Conservation (phyloP, 2,113 vertebrate species). For the Thryonomys swinderianus region DNA sequence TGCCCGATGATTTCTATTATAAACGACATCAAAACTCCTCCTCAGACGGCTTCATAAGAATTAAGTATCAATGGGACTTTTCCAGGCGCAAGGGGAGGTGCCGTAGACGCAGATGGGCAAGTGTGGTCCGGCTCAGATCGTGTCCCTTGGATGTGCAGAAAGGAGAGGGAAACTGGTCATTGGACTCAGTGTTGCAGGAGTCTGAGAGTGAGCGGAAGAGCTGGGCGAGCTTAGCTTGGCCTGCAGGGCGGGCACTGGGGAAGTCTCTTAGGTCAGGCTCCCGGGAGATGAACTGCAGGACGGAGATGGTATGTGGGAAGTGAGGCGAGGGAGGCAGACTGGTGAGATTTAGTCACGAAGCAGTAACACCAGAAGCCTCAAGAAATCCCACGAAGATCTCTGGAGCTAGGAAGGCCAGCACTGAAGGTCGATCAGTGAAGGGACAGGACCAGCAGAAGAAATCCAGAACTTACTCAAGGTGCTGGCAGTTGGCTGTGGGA, state of each 20-base stretch:
- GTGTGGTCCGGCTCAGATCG: neutral
- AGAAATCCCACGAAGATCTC: accelerated
- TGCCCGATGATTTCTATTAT: neutral
- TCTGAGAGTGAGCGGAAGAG: neutral
- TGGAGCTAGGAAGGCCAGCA: neutral
- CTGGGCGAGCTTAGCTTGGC: neutral
- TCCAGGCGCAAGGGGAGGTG: neutral
- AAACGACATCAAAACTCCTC: neutral
- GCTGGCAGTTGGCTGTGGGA: neutral
- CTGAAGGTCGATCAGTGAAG: neutral
- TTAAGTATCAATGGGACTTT: neutral
- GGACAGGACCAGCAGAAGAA: neutral
- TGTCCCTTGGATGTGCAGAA: neutral
- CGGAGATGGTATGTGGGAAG: neutral
- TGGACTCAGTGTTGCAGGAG: neutral
- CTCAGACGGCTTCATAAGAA: neutral
- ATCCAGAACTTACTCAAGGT: neutral
- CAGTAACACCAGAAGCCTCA: neutral
- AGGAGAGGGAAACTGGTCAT: neutral
- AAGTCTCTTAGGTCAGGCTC: neutral
- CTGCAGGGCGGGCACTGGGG: neutral
- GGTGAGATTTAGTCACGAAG: neutral
- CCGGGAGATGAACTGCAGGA: neutral
- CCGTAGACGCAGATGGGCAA: neutral
- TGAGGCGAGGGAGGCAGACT: neutral